Evolutionary conservation across 2,113 vertebrate genomes (phyloP).

Genomic region (Antennarius striatus): DNA sequence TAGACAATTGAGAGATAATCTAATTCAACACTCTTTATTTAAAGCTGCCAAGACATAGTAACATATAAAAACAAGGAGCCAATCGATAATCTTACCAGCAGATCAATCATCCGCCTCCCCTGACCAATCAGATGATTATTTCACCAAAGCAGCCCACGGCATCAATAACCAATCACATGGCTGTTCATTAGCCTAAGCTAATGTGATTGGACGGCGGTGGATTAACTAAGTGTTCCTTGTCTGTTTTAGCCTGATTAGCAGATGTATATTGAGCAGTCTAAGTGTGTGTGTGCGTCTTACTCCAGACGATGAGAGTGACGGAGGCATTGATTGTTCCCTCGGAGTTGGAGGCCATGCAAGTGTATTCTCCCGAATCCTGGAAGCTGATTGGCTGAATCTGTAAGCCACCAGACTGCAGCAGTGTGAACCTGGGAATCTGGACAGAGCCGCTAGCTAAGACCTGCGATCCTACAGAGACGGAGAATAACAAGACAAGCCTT

Average conservation of each 20-base stretch:
- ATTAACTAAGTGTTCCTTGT: constrained; percentile 51
- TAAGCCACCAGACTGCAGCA: constrained; percentile 90
- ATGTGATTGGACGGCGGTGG: constrained; percentile 37
- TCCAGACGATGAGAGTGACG: constrained; percentile 88
- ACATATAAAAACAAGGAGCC: constrained; percentile 14
- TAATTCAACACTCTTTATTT: constrained; percentile 28
- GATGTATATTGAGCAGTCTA: constrained; percentile 51
- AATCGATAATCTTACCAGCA: constrained; percentile 33
- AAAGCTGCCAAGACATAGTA: constrained; percentile 10
- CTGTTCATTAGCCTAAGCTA: constrained; percentile 29
- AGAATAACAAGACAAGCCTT: constrained; percentile 16
- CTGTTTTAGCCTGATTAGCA: constrained; percentile 40
- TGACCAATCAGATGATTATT: constrained; percentile 48
- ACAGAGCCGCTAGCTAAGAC: constrained; percentile 90
- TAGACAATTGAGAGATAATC: background rate
- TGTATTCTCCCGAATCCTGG: constrained; percentile 89
- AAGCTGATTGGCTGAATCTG: constrained; percentile 84
- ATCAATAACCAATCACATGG: constrained; percentile 50
- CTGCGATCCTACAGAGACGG: constrained; percentile 75
- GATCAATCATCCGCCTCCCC: constrained; percentile 38
- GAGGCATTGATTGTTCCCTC: constrained; percentile 84
- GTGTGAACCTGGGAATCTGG: constrained; percentile 86
- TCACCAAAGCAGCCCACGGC: constrained; percentile 23
- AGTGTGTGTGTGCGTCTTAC: constrained; percentile 74
- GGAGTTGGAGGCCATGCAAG: constrained; percentile 85